Evolutionary conservation across 2,113 vertebrate species (phyloP).

Genomic region (Ochotona princeps): DNA sequence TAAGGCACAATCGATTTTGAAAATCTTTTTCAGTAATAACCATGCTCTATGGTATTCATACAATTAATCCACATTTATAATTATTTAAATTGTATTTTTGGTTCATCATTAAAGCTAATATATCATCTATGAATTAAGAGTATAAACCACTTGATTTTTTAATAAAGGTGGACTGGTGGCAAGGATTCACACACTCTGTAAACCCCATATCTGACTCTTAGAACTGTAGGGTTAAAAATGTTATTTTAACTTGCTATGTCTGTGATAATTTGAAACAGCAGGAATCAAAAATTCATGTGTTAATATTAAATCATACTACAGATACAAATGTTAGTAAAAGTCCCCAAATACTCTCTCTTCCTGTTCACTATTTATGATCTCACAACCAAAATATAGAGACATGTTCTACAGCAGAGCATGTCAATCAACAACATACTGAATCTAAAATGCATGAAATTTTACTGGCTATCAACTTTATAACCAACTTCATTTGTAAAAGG

Average conservation of each 20-base stretch:
- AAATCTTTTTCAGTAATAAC: background rate
- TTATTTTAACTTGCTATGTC: background rate
- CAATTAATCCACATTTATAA: background rate
- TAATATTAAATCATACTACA: no score
- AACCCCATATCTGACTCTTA: background rate
- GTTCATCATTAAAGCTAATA: background rate
- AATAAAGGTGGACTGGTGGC: accelerated
- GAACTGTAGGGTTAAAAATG: background rate
- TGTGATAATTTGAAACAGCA: background rate
- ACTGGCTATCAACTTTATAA: no score
- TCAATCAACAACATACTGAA: no score
- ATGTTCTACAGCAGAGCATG: no score
- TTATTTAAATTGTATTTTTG: background rate
- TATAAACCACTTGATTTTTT: background rate
- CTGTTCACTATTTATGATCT: background rate
- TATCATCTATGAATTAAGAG: background rate
- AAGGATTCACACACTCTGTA: background rate
- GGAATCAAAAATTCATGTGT: background rate
- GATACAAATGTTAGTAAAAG: no score
- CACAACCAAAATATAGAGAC: background rate
- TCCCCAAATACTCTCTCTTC: no score
- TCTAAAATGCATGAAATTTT: no score
- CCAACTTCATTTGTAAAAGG: no score
- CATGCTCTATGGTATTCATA: background rate
- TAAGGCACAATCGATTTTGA: background rate